Percentiles rank a stretch among this genome's conserved stretches.
These are phyloP conservation scores for Nyleta sp. DNA, from an alignment of 2,888 invertebrate genomes.

Conservation along the genomic window DNA sequence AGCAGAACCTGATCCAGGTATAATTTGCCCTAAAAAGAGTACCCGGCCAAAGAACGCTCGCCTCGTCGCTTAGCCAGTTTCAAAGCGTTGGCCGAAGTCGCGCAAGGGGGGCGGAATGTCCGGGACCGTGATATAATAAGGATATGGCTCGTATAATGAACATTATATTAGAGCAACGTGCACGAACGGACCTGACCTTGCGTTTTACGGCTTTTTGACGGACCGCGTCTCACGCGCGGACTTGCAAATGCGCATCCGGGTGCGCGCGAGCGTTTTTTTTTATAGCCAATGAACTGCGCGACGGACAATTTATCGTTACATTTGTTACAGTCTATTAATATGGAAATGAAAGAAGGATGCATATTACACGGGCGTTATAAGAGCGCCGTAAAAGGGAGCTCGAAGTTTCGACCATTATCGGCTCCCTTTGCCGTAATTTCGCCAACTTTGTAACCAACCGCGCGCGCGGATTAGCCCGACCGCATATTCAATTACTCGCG, in stretches of 20 bases:
- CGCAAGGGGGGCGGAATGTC: conserved; percentile 9
- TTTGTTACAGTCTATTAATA: conserved; percentile 67
- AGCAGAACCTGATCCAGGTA: too few species aligned
- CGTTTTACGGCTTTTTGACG: conserved; percentile 74
- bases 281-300: conserved; percentile 63
- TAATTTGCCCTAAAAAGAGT: too few species aligned
- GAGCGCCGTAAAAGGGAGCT: conserved; percentile 50
- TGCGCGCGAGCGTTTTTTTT: conserved; percentile 61
- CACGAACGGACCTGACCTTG: conserved; percentile 65
- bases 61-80: too few species aligned
- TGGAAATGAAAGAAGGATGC: conserved; percentile 64
- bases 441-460: conserved; percentile 32
- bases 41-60: too few species aligned
- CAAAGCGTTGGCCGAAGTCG: conserved; percentile 2
- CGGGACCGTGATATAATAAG: conserved; percentile 42
- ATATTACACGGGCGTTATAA: conserved; percentile 62
- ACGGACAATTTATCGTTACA: conserved; percentile 64
- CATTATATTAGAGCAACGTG: conserved; percentile 58
- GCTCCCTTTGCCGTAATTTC: conserved; percentile 21
- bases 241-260: conserved; percentile 79
- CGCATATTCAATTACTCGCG: conserved; percentile 46
- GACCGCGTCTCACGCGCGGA: conserved; percentile 80
- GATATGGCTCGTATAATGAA: conserved; percentile 53
- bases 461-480: conserved; percentile 30
- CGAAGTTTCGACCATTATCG: conserved; percentile 43